Evolutionary conservation across 2,113 vertebrate genomes (phyloP).

Genomic region (Progne subis): DNA sequence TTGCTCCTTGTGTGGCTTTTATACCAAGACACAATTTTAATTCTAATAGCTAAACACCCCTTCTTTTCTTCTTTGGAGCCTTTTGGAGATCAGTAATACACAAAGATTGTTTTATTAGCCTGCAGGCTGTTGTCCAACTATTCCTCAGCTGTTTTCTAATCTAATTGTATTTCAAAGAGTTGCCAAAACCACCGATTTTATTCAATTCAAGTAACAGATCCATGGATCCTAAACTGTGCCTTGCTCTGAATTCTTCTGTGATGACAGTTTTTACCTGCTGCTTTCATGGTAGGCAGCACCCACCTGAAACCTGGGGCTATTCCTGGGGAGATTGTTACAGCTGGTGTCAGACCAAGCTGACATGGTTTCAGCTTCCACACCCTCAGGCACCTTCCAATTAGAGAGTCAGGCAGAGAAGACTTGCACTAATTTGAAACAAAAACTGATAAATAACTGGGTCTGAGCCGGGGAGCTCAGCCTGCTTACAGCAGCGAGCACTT

Average conservation of each 20-base stretch:
- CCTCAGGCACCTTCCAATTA: background rate
- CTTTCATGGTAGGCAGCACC: background rate
- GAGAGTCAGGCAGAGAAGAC: background rate
- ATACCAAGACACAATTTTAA: background rate
- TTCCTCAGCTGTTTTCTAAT: background rate
- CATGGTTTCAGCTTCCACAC: background rate
- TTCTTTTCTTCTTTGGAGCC: background rate
- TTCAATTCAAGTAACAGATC: background rate
- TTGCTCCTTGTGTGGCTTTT: background rate
- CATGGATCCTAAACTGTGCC: background rate
- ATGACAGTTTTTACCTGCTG: background rate
- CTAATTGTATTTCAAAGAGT: background rate
- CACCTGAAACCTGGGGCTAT: background rate
- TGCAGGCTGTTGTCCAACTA: background rate
- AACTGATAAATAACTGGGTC: background rate
- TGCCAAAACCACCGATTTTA: background rate
- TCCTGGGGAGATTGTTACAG: background rate
- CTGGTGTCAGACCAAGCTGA: background rate
- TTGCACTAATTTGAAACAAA: background rate
- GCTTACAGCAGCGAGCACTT: accelerated
- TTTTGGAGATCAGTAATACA: background rate
- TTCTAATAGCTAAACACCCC: background rate
- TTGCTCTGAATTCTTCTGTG: background rate
- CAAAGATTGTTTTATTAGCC: background rate
- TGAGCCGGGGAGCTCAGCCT: background rate